Evolutionary conservation across 2,113 vertebrate species (phyloP), one percentile per base, ranked within the genome.

Genomic region (Halichoeres trimaculatus): DNA sequence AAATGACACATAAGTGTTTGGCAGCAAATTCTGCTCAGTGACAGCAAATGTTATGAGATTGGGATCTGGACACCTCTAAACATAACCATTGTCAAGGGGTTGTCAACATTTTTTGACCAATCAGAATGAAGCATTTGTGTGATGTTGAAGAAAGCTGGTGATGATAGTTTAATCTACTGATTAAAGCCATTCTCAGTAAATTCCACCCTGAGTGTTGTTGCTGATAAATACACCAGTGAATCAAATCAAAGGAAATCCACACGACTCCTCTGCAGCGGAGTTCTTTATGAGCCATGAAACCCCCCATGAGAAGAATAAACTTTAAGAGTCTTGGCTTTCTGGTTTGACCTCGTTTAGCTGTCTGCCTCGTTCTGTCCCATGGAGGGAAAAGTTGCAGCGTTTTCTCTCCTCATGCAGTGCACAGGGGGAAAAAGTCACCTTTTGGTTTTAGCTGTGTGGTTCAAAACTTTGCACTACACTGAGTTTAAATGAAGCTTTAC

Each of bases 331-430:
- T 60, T 23, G 0, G 36, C 54, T 30, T 59, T 58, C 47, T 23
- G 35, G 23, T 67, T 74, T 76, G 80, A 76, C 83, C 77, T 78
- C 77, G 53, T 85, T 88, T 76, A 70, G 16, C 63, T 1, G 41
- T 43, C 69, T 63, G 75, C 24, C 53, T 52, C 3, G 14, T 41
- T 66, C 57, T 26, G 19, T 56, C 47, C 76, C 69, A 11, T 14
- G 6, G 1, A 63, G 64, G 65, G 63, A 59, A 34, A 52, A 17
- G 36, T 23, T 10, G 5, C 53, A 22, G 48, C 17, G 2, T 47
- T 69, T 64, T n/a, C 36, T 53, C 36, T 20, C 53, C 16, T 1
- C 57, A 38, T 54, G 57, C 23, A 72, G 61, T n/a, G 22, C 71
- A 73, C 43, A n/a, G 35, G 17, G 52, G 40, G 60, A 55, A 35